These are phyloP conservation scores for Lasioglossum marginatum DNA, from an alignment of 2,888 invertebrate genomes.

Conservation along the genomic window DNA sequence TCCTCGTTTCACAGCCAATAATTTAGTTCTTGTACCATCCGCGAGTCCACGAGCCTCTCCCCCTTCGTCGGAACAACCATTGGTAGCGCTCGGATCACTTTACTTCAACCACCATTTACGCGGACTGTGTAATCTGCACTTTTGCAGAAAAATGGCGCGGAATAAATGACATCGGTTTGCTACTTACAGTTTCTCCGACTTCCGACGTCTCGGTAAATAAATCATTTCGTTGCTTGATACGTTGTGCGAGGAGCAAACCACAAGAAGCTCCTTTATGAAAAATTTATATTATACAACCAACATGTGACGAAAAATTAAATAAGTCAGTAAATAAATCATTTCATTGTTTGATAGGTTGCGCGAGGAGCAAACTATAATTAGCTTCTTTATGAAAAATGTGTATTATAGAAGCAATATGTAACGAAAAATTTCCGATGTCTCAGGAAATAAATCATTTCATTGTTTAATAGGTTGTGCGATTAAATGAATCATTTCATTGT, in stretches of 20 bases:
- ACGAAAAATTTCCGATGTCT: no score
- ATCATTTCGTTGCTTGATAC: neutral
- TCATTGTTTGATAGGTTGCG: no score
- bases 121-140: neutral
- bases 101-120: neutral
- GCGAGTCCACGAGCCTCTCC: neutral
- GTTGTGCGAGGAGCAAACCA: neutral
- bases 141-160: neutral
- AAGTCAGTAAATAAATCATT: no score
- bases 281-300: no score
- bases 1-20: constrained; percentile 19
- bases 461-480: no score
- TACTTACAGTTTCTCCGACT: neutral
- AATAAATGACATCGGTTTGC: neutral
- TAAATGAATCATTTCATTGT: neutral
- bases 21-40: constrained; percentile 3
- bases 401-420: no score
- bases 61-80: neutral
- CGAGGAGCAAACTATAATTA: no score
- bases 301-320: no score
- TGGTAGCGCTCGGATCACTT: neutral
- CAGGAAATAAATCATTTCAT: no score
- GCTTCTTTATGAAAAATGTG: no score
- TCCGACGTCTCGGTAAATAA: neutral
- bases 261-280: neutral